phyloP scores from a whole-genome alignment of 2,113 vertebrate species.

The Lampris incognitus region DNA sequence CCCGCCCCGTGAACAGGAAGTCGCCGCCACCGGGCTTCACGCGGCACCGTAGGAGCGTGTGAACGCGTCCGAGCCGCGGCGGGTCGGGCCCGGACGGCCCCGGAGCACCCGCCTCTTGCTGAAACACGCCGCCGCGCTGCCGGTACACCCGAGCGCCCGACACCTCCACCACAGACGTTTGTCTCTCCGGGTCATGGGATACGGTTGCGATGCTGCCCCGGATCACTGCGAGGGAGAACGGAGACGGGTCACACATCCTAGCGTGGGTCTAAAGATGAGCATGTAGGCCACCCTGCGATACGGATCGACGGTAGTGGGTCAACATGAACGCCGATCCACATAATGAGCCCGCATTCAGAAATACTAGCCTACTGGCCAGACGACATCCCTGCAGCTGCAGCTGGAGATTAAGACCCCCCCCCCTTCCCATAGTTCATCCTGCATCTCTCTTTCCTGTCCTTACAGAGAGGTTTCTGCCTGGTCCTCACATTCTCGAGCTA shows the following conservation, averaged over 20 bases:
- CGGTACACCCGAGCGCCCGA: constrained; percentile 73
- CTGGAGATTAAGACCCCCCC: no score
- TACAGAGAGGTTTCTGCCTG: background rate
- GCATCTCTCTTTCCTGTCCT: background rate
- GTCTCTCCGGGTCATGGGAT: constrained; percentile 72
- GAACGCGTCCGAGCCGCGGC: constrained; percentile 78
- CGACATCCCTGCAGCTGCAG: no score
- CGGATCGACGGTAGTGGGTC: no score
- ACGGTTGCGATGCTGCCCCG: constrained; percentile 83
- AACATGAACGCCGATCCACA: no score
- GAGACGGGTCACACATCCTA: no score
- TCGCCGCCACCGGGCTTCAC: constrained; percentile 84
- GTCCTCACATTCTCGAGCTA: constrained; percentile 68
- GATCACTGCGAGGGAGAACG: constrained; percentile 74
- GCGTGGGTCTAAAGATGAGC: no score
- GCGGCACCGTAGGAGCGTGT: constrained; percentile 78
- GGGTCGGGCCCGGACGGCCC: background rate
- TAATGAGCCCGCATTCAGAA: no score
- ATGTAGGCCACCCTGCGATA: no score
- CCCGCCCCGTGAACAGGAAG: constrained; percentile 87
- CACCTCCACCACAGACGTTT: constrained; percentile 80
- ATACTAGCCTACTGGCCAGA: no score
- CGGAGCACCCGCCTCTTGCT: constrained; percentile 53
- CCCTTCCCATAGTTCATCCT: no score
- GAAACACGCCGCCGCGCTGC: constrained; percentile 82